Conservation (phyloP, 2,797 vertebrate species). For the Xyrichtys novacula region DNA sequence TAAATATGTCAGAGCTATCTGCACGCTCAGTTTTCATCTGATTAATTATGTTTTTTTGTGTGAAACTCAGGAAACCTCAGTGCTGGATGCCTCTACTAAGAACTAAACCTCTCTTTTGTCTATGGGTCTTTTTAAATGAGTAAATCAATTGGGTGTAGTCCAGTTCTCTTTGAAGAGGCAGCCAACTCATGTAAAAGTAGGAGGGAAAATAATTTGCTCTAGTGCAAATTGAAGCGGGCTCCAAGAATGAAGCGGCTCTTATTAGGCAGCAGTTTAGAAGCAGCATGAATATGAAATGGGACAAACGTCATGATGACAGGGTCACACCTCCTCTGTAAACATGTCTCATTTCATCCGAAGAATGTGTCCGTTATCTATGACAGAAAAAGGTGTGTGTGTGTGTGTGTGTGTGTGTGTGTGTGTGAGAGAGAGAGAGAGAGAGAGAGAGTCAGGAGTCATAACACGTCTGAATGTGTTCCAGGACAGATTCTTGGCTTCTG, state of each 20-base stretch:
- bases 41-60: not conserved
- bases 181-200: not conserved
- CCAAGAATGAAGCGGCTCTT: not conserved
- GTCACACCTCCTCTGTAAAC: conserved; percentile 21
- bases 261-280: not conserved
- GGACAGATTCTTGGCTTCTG: conserved; percentile 62
- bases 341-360: not conserved
- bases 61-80: conserved; percentile 1
- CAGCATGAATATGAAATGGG: not conserved
- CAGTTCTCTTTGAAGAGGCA: not conserved
- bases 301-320: not conserved
- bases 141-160: not conserved
- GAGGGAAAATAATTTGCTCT: not conserved
- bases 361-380: conserved; percentile 12
- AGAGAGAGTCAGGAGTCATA: conserved; percentile 22
- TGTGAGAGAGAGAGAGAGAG: too few species aligned
- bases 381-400: not conserved
- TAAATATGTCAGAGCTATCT: not conserved
- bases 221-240: not conserved
- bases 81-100: not conserved
- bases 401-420: conserved; percentile 3
- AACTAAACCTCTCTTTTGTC: conserved; percentile 27
- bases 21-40: not conserved
- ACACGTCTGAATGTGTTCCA: conserved; percentile 32
- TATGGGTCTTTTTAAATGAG: conserved; percentile 8